Percentiles rank a stretch among this genome's conserved stretches.
phyloP scores from a whole-genome alignment of 2,888 invertebrate genomes.

The Agrilus biguttatus region DNA sequence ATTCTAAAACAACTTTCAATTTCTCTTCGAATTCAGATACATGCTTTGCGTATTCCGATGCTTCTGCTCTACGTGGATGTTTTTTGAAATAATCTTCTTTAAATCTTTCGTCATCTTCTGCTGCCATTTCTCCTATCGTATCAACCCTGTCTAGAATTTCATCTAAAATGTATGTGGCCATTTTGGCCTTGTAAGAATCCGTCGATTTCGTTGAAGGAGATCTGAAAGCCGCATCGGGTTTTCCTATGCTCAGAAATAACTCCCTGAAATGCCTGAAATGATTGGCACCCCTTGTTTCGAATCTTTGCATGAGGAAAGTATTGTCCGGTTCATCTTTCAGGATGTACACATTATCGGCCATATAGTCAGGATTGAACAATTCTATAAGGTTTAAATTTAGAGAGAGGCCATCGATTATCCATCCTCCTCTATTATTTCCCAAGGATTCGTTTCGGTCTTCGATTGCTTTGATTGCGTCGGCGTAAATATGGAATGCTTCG shows the following conservation, averaged over 20 bases:
- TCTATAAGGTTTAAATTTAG: slow-evolving; percentile 36
- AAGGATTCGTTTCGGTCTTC: slow-evolving; percentile 25
- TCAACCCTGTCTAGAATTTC: slow-evolving; percentile 8
- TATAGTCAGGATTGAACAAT: slow-evolving; percentile 31
- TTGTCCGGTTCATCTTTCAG: slow-evolving; percentile 37
- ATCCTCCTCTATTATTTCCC: slow-evolving; percentile 33
- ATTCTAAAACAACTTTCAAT: slow-evolving; percentile 10
- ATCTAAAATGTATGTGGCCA: slow-evolving; percentile 11
- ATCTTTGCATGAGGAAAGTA: slow-evolving; percentile 23
- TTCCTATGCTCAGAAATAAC: slow-evolving; percentile 19
- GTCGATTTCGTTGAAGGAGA: slow-evolving; percentile 13
- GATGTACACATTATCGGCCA: slow-evolving; percentile 41
- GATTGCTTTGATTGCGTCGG: slow-evolving; percentile 25
- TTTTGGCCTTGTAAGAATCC: slow-evolving; percentile 7
- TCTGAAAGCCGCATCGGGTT: slow-evolving; percentile 18
- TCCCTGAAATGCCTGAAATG: slow-evolving; percentile 18
- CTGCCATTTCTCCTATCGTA: neutral
- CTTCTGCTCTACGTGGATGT: slow-evolving; percentile 1
- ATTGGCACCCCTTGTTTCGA: slow-evolving; percentile 12
- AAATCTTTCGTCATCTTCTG: slow-evolving; percentile 1
- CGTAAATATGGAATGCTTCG: slow-evolving; percentile 32
- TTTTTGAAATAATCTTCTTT: slow-evolving; percentile 2
- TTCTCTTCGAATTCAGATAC: neutral
- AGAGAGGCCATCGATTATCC: slow-evolving; percentile 46
- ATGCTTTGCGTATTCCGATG: neutral